Evolutionary conservation across 2,113 vertebrate genomes (phyloP).

Genomic region (western clawed frog (Xenopus tropicalis)): UCB_Xtro_10.0 CM004444.2:157933001-157933500

Average conservation of each 20-base stretch:
- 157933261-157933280: not conserved
- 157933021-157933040: too few species aligned
- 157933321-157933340: not conserved
- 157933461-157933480: too few species aligned
- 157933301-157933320: not conserved
- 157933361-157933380: not conserved
- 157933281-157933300: not conserved
- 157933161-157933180: not conserved
- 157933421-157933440: not conserved
- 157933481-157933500: too few species aligned
- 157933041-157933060: too few species aligned
- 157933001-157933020: too few species aligned
- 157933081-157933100: too few species aligned
- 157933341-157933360: slow-evolving; percentile 12
- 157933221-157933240: not conserved
- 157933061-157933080: too few species aligned
- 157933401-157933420: not conserved
- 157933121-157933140: slow-evolving; percentile 10
- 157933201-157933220: not conserved
- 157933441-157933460: too few species aligned
- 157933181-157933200: not conserved
- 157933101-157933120: too few species aligned
- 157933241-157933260: not conserved
- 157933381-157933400: not conserved
- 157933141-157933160: slow-evolving; percentile 19